These are phyloP conservation scores for Trachelus stipa DNA, from an alignment of 2,888 invertebrate species.

Conservation along the genomic window DNA sequence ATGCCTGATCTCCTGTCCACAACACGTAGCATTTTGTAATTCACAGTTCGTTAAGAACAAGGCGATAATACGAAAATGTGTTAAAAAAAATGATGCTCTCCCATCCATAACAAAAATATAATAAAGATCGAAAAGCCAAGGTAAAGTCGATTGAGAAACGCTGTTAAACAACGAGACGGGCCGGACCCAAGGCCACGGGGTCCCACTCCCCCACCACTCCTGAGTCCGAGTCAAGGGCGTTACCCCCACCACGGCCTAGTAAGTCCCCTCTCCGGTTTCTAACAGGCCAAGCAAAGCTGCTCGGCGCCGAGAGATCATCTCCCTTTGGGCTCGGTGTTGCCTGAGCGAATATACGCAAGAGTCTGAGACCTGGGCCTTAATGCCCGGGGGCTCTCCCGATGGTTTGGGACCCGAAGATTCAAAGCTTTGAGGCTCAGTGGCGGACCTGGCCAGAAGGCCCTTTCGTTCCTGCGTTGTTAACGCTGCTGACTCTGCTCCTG, in stretches of 20 bases:
- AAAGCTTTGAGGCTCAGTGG: background rate
- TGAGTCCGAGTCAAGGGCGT: constrained; percentile 64
- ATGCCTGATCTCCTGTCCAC: background rate
- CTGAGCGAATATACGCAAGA: background rate
- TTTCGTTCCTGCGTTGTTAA: background rate
- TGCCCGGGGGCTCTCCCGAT: background rate
- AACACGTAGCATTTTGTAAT: background rate
- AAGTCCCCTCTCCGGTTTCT: background rate
- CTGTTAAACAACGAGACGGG: constrained; percentile 59
- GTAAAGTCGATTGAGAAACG: constrained; percentile 58
- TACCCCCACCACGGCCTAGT: constrained; percentile 29
- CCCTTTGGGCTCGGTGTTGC: background rate
- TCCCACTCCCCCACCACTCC: constrained; percentile 60
- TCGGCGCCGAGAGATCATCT: constrained; percentile 7
- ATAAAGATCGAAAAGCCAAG: constrained; percentile 18
- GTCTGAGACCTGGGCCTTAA: background rate
- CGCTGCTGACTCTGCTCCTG: constrained; percentile 3
- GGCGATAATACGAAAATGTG: background rate
- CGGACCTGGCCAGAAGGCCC: background rate
- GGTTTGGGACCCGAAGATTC: background rate
- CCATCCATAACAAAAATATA: constrained; percentile 9
- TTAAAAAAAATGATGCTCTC: background rate
- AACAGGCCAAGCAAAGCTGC: background rate
- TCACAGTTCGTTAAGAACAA: background rate
- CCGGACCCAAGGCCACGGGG: constrained; percentile 61